These are phyloP conservation scores for Ailurus styani DNA, from an alignment of 2,113 vertebrate genomes.

Conservation along the genomic window DNA sequence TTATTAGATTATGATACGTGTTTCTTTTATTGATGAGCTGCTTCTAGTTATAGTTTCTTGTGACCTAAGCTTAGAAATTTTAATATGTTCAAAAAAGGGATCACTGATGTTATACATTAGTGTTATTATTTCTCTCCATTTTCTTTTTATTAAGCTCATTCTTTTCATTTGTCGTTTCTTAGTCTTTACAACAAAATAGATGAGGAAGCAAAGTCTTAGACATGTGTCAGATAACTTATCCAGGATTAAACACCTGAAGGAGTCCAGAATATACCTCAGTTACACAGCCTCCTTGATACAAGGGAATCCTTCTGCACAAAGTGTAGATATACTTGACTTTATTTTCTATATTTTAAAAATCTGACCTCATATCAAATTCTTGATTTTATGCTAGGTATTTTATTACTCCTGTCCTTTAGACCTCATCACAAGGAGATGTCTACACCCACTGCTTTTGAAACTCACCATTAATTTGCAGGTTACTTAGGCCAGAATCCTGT, in stretches of 20 bases:
- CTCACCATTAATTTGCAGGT: neutral
- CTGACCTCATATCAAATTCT: neutral
- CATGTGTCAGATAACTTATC: neutral
- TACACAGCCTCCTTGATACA: neutral
- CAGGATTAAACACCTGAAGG: neutral
- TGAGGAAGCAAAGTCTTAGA: neutral
- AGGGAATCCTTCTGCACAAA: neutral
- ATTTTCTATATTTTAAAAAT: neutral
- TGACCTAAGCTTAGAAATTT: neutral
- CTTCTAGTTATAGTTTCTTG: neutral
- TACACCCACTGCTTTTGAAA: neutral
- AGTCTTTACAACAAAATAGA: neutral
- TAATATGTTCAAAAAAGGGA: neutral
- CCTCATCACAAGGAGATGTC: neutral
- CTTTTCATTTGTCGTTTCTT: neutral
- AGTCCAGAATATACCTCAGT: neutral
- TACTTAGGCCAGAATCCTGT: neutral
- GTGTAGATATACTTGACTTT: neutral
- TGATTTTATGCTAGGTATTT: neutral
- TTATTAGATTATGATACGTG: neutral
- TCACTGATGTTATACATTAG: neutral
- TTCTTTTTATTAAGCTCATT: neutral
- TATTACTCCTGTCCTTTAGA: neutral
- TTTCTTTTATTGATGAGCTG: neutral
- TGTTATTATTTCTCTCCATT: neutral